These are phyloP conservation scores for Atta texana DNA, from an alignment of 1,140 invertebrate species.

Conservation along the genomic window DNA sequence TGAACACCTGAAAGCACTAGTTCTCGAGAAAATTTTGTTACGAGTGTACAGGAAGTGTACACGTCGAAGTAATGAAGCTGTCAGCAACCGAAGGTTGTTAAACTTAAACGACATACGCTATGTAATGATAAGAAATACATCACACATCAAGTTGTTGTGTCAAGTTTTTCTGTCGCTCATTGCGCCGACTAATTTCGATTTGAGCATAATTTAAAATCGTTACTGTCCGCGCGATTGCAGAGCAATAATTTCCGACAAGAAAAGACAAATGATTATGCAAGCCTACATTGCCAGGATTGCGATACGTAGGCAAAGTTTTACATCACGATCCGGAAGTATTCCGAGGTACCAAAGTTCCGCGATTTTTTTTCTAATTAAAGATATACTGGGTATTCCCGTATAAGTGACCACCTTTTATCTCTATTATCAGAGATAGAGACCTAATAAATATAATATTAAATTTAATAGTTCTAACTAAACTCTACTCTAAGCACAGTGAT, in stretches of 20 bases:
- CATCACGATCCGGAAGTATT: neutral
- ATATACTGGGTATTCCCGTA: too few species aligned
- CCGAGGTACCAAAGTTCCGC: neutral
- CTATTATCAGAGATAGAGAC: too few species aligned
- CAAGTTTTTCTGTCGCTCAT: constrained; percentile 38
- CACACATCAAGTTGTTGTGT: constrained; percentile 4
- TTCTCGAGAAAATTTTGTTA: constrained; percentile 45
- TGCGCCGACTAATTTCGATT: constrained; percentile 38
- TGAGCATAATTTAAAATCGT: constrained; percentile 30
- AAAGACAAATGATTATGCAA: constrained; percentile 17
- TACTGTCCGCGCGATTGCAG: constrained; percentile 23
- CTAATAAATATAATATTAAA: too few species aligned
- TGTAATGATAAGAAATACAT: constrained; percentile 60
- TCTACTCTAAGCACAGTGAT: too few species aligned
- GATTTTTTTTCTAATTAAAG: too few species aligned
- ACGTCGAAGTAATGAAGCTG: constrained; percentile 62
- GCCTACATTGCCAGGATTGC: neutral
- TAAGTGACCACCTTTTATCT: too few species aligned
- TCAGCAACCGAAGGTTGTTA: constrained; percentile 63
- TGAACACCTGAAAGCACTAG: neutral
- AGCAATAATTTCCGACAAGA: constrained; percentile 12
- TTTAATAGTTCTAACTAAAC: too few species aligned
- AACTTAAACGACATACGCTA: constrained; percentile 32
- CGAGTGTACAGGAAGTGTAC: constrained; percentile 60
- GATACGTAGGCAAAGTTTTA: neutral